A percentile compares a stretch with the other conserved stretches of the same genome.
These are phyloP conservation scores for Cephalopterus ornatus DNA, from an alignment of 2,113 vertebrate species.

Conservation along the genomic window DNA sequence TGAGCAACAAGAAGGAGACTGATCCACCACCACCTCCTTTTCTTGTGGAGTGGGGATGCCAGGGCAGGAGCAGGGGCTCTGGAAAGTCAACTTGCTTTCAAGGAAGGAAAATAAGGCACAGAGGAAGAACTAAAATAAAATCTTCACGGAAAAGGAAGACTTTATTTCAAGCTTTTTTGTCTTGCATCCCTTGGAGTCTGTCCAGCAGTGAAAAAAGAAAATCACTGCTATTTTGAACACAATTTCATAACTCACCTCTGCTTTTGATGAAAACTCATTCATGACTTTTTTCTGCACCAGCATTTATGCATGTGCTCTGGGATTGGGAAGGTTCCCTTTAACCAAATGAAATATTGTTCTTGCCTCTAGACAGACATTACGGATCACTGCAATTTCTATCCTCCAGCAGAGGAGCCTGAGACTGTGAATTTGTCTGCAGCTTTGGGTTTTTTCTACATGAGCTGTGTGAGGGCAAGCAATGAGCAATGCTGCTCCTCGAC, in stretches of 20 bases:
- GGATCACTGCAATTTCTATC: background rate
- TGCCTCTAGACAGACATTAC: background rate
- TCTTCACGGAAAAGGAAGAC: background rate
- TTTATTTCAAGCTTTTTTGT: background rate
- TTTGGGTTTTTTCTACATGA: accelerated
- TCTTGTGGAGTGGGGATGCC: background rate
- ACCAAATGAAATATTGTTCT: background rate
- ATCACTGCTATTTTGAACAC: background rate
- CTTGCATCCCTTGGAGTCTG: background rate
- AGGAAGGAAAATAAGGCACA: background rate
- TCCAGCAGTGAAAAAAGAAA: background rate
- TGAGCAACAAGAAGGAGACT: background rate
- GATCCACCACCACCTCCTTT: background rate
- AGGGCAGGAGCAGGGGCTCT: background rate
- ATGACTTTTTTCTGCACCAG: background rate
- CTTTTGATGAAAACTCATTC: background rate
- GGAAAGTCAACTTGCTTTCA: background rate
- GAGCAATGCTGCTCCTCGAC: background rate
- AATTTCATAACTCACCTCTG: background rate
- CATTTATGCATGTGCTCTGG: background rate
- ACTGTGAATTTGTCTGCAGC: background rate
- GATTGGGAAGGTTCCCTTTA: background rate
- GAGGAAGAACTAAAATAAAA: background rate
- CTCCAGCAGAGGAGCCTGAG: background rate
- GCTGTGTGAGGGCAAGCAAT: accelerated